Evolutionary conservation across 2,888 invertebrate species (phyloP).

Genomic region (Caenorhabditis sp.): DNA sequence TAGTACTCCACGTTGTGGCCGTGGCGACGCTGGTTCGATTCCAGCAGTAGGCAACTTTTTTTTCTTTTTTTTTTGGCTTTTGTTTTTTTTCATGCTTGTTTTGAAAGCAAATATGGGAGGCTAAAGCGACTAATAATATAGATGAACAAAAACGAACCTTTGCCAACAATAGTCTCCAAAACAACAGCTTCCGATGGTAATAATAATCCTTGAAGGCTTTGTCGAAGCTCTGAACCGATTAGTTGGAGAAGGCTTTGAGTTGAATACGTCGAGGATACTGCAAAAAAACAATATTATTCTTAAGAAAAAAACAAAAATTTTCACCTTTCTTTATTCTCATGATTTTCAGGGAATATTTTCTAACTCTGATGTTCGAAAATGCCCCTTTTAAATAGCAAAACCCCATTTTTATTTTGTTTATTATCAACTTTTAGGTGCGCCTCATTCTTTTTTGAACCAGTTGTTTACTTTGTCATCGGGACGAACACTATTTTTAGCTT

Average conservation of each 20-base stretch:
- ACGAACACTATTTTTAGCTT: not conserved
- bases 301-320: not conserved
- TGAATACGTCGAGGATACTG: slow-evolving; percentile 55
- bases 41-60: slow-evolving; percentile 61
- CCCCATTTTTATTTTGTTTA: not conserved
- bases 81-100: not conserved
- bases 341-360: not conserved
- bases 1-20: slow-evolving; percentile 71
- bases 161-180: slow-evolving; percentile 67
- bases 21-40: slow-evolving; percentile 70
- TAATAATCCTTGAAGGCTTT: slow-evolving; percentile 51
- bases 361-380: not conserved
- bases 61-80: slow-evolving; percentile 19
- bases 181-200: slow-evolving; percentile 61
- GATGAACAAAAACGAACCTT: slow-evolving; percentile 47
- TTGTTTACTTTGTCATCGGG: not conserved
- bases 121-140: not conserved
- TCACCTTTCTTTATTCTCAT: slow-evolving; percentile 3
- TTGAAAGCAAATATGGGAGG: not conserved
- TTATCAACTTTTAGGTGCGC: slow-evolving; percentile 1
- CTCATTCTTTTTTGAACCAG: not conserved
- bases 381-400: not conserved
- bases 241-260: slow-evolving; percentile 46
- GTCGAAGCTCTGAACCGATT: slow-evolving; percentile 48
- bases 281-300: slow-evolving; percentile 9